Conservation (phyloP, 2,113 vertebrate genomes). For the Hemibagrus wyckioides region DNA sequence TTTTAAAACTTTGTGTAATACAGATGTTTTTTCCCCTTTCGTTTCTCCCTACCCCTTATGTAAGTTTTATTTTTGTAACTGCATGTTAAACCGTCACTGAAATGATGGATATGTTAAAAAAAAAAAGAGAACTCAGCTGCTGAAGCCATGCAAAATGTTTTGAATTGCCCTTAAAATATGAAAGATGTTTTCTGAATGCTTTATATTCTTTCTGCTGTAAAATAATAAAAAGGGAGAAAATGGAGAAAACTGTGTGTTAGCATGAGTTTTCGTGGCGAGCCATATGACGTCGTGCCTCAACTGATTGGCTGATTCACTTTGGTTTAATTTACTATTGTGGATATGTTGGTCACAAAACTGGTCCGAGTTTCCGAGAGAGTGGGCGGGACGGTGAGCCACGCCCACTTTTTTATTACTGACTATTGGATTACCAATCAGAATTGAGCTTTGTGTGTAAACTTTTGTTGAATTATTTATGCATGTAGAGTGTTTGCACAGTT, state of each 20-base stretch:
- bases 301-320: background rate
- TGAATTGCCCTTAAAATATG: constrained; percentile 99
- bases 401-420: background rate
- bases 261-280: background rate
- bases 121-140: constrained; percentile 94
- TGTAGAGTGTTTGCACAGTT: background rate
- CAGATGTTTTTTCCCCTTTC: constrained; percentile 58
- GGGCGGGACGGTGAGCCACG: background rate
- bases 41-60: constrained; percentile 78
- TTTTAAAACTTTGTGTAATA: constrained; percentile 62
- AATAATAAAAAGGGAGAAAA: constrained; percentile 91
- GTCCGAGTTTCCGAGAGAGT: background rate
- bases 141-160: constrained; percentile 99
- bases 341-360: background rate
- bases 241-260: constrained; percentile 79
- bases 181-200: constrained; percentile 99
- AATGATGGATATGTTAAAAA: constrained; percentile 97
- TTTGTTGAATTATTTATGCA: background rate
- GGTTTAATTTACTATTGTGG: background rate
- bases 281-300: background rate
- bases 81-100: constrained; percentile 99
- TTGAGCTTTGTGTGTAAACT: background rate
- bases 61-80: constrained; percentile 99
- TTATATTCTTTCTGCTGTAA: constrained; percentile 99
- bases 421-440: background rate